Base-by-base conservation (phyloP, 2,113 vertebrate genomes). In the Gymnogyps californianus region DNA sequence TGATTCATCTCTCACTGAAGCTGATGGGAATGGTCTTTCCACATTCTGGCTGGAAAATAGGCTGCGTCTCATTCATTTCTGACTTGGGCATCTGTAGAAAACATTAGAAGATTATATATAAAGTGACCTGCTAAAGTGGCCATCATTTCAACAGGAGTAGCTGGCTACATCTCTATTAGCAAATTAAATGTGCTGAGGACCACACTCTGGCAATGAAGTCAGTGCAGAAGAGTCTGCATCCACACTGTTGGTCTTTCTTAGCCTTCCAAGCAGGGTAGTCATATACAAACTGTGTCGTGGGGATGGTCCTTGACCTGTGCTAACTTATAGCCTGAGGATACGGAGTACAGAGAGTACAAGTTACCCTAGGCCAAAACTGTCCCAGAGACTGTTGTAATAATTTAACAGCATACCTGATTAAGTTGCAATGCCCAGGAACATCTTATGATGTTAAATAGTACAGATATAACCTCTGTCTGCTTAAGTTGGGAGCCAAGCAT, bases 331-430 rank as follows among this genome's bases (percentile, higher is more conserved):
- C 20, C 29, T 51, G 26, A 69, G 29, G 24, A n/a, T 28, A 13
- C 0, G 1, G 22, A 36, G 4, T 67, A 46, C 0, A 1, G 34
- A 57, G 3, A 61, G 5, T 36, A 29, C 0, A 0, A 83, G 40
- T 28, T 70, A n/a, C 16, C 7, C 3, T 1, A 32, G 17, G 10
- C 46, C 59, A 84, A 46, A 93, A 71, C 16, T 58, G 8, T 62
- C 42, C 22, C 77, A 51, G 55, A 46, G 19, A 13, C 8, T 0
- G 0, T 1, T 67, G 46, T 7, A 46, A 10, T 51, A 25, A 21
- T 82, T 75, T 51, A 42, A 62, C 91, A 93, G 18, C 19, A 16
- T 14, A 36, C 16, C 12, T 46, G 46, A 31, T 61, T 18, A 78
- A n/a, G 11, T 62, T 83, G 34, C 22, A 78, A 20, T 42, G 51